Conservation (phyloP, 2,113 vertebrate genomes). For the Cochlearius cochlearius region DNA sequence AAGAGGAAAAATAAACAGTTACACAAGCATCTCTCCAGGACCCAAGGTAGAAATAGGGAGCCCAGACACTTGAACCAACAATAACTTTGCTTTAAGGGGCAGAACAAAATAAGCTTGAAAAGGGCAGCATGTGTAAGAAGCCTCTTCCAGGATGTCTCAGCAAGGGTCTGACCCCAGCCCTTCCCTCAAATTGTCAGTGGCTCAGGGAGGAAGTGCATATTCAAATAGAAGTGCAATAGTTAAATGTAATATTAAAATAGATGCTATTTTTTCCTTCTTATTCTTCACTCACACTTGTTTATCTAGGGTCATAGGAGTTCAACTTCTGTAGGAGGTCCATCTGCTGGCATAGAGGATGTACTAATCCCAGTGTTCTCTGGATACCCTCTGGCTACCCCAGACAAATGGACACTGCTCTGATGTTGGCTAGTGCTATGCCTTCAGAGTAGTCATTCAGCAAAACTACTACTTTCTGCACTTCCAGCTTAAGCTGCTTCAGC, state of each 20-base stretch:
- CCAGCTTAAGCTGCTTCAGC: not conserved
- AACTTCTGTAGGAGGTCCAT: not conserved
- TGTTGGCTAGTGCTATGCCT: not conserved
- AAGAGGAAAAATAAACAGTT: not conserved
- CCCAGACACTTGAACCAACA: not conserved
- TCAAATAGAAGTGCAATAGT: not conserved
- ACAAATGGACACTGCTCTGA: not conserved
- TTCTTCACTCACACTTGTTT: not conserved
- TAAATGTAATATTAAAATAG: not conserved
- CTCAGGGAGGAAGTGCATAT: not conserved
- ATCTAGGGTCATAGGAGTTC: rapidly evolving
- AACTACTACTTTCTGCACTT: not conserved
- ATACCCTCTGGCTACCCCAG: not conserved
- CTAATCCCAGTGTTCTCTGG: not conserved
- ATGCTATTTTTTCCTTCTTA: not conserved
- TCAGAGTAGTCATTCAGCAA: not conserved
- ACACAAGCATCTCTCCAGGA: not conserved
- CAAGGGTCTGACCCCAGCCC: not conserved
- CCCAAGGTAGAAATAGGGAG: not conserved
- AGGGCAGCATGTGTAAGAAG: not conserved
- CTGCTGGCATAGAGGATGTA: not conserved
- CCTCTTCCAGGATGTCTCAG: not conserved
- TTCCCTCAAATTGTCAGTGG: not conserved
- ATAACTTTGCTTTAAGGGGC: not conserved
- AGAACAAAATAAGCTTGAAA: not conserved